Evolutionary conservation across 2,113 vertebrate genomes (phyloP).

Genomic region (Kryptolebias marmoratus): DNA sequence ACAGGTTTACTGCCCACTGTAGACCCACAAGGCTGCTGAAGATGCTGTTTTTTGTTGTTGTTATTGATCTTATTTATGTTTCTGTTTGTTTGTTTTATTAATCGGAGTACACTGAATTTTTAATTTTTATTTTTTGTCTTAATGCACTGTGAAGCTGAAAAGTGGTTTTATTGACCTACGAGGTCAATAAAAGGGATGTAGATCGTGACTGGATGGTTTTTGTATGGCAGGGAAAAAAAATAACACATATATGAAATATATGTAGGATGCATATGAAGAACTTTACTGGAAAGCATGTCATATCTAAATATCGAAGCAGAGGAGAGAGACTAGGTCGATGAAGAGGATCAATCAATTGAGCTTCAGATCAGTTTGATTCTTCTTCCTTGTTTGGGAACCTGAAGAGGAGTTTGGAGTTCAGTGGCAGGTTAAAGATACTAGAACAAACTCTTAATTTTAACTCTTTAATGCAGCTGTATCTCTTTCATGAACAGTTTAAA

Average conservation of each 20-base stretch:
- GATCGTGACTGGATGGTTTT: conserved; percentile 63
- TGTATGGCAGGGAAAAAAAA: conserved; percentile 69
- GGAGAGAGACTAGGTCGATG: conserved; percentile 61
- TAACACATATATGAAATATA: conserved; percentile 67
- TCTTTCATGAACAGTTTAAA: conserved; percentile 43
- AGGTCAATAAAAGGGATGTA: conserved; percentile 60
- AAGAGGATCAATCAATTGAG: conserved; percentile 64
- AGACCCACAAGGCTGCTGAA: conserved; percentile 77
- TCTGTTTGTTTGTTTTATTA: conserved; percentile 61
- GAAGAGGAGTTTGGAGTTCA: conserved; percentile 57
- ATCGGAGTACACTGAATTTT: conserved; percentile 85
- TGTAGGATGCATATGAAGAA: conserved; percentile 72
- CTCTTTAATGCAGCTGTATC: conserved; percentile 54
- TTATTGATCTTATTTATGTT: conserved; percentile 52
- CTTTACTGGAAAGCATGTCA: conserved; percentile 55
- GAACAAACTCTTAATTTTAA: conserved; percentile 48
- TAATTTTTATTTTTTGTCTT: conserved; percentile 80
- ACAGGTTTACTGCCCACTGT: conserved; percentile 65
- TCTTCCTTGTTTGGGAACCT: conserved; percentile 48
- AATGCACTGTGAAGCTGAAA: conserved; percentile 86
- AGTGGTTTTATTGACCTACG: conserved; percentile 63
- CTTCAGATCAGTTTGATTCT: conserved; percentile 46
- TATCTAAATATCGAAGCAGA: conserved; percentile 56
- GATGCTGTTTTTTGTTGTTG: conserved; percentile 68
- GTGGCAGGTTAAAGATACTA: conserved; percentile 58